phyloP scores from a whole-genome alignment of 1,140 invertebrate genomes.

The Leguminivora glycinivorella region DNA sequence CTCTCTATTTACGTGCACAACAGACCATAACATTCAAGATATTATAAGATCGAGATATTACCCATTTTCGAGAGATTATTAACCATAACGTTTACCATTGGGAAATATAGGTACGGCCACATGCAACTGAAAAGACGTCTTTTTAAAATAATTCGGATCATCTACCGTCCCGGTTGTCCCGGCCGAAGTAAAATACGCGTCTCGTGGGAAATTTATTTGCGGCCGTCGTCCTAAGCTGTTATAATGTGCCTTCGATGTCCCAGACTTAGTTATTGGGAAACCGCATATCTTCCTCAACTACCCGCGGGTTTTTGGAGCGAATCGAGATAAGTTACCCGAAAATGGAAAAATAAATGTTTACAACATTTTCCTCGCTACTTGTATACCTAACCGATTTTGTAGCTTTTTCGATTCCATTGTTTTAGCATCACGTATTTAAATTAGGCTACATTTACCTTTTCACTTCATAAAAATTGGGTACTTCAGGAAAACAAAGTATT shows the following conservation, averaged over 20 bases:
- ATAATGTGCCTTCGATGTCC: conserved; percentile 57
- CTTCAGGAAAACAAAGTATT: background rate
- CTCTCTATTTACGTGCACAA: too few species aligned
- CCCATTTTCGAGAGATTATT: background rate
- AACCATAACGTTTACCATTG: background rate
- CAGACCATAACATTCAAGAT: too few species aligned
- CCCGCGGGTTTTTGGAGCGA: background rate
- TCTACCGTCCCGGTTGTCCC: conserved; percentile 49
- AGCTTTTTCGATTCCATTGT: background rate
- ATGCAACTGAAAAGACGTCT: conserved; percentile 16
- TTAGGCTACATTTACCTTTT: background rate
- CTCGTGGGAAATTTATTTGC: conserved; percentile 70
- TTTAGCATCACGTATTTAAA: background rate
- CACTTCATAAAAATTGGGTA: background rate
- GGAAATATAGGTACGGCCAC: conserved; percentile 33
- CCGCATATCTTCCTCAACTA: conserved; percentile 10
- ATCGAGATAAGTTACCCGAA: background rate
- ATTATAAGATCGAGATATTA: background rate
- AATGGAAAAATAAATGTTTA: background rate
- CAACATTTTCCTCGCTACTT: too few species aligned
- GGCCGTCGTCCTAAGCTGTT: conserved; percentile 55
- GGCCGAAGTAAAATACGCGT: conserved; percentile 60
- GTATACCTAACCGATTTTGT: too few species aligned
- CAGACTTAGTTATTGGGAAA: conserved; percentile 26
- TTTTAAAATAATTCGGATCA: conserved; percentile 43